Conservation (phyloP, 2,888 invertebrate genomes). For the Diploptera punctata region DNA sequence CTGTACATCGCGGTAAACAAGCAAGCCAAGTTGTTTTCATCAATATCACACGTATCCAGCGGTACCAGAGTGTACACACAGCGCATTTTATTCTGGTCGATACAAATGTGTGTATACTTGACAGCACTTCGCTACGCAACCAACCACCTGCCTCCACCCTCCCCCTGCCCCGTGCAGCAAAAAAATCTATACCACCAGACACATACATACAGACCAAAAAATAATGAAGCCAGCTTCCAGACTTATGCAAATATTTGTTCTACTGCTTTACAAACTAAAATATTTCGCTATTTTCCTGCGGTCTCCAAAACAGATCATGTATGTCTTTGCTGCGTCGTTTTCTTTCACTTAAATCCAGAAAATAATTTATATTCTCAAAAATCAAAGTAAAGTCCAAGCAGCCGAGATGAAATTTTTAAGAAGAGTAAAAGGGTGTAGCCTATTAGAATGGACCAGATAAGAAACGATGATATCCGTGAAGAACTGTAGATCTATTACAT, state of each 20-base stretch:
- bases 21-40: background rate
- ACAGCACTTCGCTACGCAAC: constrained; percentile 20
- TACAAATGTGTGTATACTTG: constrained; percentile 34
- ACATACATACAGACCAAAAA: constrained; percentile 9
- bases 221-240: constrained; percentile 22
- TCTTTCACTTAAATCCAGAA: too few relatives aligned
- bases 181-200: constrained; percentile 28
- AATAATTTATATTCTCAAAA: too few relatives aligned
- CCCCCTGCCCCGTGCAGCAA: background rate
- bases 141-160: background rate
- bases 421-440: too few relatives aligned
- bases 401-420: too few relatives aligned
- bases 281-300: background rate
- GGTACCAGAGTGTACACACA: background rate
- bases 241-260: constrained; percentile 24
- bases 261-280: constrained; percentile 24
- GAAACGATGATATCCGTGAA: too few relatives aligned
- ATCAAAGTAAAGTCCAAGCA: too few relatives aligned
- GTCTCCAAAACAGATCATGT: too few relatives aligned
- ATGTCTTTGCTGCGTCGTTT: too few relatives aligned
- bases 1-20: background rate
- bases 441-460: too few relatives aligned
- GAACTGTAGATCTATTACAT: too few relatives aligned
- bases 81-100: constrained; percentile 28
- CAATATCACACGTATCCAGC: background rate